These are phyloP conservation scores for Copsychus sechellarum DNA, from an alignment of 2,113 vertebrate genomes.

Conservation along the genomic window DNA sequence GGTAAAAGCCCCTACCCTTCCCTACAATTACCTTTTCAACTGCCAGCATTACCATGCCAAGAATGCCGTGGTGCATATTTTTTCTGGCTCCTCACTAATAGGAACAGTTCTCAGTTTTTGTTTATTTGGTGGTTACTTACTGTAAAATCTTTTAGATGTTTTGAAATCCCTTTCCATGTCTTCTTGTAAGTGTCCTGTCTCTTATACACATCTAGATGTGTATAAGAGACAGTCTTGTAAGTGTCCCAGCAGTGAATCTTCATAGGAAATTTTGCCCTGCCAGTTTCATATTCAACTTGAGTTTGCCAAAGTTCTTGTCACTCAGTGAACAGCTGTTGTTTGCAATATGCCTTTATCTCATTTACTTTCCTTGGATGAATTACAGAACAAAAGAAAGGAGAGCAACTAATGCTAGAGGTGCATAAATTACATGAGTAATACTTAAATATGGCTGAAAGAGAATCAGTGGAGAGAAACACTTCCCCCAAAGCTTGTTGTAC, in stretches of 20 bases:
- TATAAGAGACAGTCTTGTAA: no score
- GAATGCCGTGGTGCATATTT: background rate
- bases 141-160: background rate
- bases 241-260: background rate
- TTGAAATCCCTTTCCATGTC: background rate
- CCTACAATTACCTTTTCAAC: background rate
- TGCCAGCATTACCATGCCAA: background rate
- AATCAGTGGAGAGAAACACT: background rate
- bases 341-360: background rate
- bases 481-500: background rate
- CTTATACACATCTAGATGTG: no score
- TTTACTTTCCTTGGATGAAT: background rate
- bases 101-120: background rate
- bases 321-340: background rate
- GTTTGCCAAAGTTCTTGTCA: background rate
- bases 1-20: background rate
- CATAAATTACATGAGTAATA: background rate
- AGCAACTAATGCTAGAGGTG: background rate
- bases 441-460: background rate
- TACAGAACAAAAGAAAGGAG: background rate
- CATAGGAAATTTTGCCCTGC: rapidly evolving
- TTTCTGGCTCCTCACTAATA: background rate
- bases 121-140: background rate
- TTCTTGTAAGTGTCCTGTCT: no score
- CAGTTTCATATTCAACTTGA: background rate